Percentiles rank a stretch among this genome's conserved stretches.
Conservation (phyloP, 1,140 invertebrate species). For the Nymphalis io region DNA sequence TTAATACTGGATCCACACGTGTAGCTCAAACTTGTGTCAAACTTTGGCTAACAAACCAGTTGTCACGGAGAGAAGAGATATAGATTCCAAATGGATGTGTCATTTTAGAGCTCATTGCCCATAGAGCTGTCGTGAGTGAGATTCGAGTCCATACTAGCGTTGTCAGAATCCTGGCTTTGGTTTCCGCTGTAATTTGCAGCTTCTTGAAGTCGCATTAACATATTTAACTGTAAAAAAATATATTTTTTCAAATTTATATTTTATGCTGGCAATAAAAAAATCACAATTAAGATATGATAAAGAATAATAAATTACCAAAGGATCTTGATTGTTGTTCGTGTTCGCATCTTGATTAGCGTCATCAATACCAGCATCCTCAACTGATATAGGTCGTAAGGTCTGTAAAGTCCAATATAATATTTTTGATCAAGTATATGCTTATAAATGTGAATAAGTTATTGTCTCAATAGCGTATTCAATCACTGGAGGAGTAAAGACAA, state of each 20-base stretch:
- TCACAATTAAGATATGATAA: not conserved
- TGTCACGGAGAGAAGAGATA: conserved; percentile 6
- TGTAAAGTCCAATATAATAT: conserved; percentile 46
- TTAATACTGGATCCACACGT: conserved; percentile 17
- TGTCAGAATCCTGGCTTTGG: conserved; percentile 91
- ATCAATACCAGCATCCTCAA: conserved; percentile 85
- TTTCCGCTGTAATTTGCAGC: conserved; percentile 94
- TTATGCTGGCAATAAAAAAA: not conserved
- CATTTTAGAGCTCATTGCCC: conserved; percentile 79
- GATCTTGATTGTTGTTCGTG: conserved; percentile 82
- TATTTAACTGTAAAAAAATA: conserved; percentile 88
- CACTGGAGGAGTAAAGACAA: too few species aligned
- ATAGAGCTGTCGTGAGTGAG: conserved; percentile 84
- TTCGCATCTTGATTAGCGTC: conserved; percentile 69
- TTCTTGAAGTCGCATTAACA: conserved; percentile 97
- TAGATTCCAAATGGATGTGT: not conserved
- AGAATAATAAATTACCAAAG: conserved; percentile 79
- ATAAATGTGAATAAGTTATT: too few species aligned
- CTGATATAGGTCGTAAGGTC: conserved; percentile 81
- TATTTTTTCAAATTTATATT: conserved; percentile 10
- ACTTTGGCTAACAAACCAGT: conserved; percentile 1
- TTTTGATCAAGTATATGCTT: too few species aligned
- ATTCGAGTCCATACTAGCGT: conserved; percentile 88
- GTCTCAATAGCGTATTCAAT: too few species aligned
- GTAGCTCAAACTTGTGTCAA: conserved; percentile 13